phyloP scores from a whole-genome alignment of 2,888 invertebrate genomes.

The Lithophane socia region DNA sequence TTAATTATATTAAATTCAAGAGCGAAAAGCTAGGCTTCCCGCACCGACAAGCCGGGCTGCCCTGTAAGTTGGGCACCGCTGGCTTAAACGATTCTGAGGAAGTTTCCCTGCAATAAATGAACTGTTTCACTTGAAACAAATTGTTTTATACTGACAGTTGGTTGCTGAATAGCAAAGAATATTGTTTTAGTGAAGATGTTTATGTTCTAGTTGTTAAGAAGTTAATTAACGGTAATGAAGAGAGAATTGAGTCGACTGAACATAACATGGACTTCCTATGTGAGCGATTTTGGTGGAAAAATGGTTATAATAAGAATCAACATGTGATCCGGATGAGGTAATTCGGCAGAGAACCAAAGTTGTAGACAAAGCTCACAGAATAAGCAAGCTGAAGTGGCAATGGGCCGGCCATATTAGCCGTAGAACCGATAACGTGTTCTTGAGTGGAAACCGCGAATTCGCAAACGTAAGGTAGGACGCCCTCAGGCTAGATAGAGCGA shows the following conservation, averaged over 20 bases:
- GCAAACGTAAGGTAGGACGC: too few relatives aligned
- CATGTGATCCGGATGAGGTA: too few relatives aligned
- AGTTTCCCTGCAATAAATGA: conserved; percentile 43
- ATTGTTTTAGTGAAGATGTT: neutral
- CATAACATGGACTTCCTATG: neutral
- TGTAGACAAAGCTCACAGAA: too few relatives aligned
- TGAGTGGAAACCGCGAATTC: too few relatives aligned
- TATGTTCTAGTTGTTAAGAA: neutral
- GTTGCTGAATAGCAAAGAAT: conserved; percentile 9
- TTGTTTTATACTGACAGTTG: conserved; percentile 28
- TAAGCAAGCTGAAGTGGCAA: too few relatives aligned
- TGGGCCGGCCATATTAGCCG: too few relatives aligned
- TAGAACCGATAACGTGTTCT: too few relatives aligned
- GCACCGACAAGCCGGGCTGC: conserved; percentile 25
- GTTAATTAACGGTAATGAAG: neutral
- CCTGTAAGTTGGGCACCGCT: conserved; percentile 27
- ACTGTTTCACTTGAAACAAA: conserved; percentile 32
- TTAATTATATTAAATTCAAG: conserved; percentile 45
- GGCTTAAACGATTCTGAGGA: conserved; percentile 36
- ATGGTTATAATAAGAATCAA: too few relatives aligned
- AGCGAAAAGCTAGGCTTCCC: conserved; percentile 27
- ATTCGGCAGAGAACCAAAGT: too few relatives aligned
- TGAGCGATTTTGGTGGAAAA: too few relatives aligned
- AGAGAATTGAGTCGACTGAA: neutral
- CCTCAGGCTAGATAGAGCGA: too few relatives aligned